Base-by-base conservation (phyloP, 2,888 invertebrate species). In the Diaperis boleti region DNA sequence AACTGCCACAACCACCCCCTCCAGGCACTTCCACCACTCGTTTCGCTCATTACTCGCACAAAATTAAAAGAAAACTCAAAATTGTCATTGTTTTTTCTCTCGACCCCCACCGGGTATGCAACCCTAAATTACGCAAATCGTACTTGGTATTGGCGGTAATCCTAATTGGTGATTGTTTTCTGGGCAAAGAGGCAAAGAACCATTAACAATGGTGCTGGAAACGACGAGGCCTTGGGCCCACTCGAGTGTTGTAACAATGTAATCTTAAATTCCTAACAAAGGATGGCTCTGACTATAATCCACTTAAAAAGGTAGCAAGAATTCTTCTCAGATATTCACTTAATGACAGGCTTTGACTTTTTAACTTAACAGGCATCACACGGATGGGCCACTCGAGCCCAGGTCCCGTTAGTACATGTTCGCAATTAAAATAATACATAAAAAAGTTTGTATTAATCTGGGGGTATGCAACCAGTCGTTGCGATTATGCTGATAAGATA, bases 251-350 rank as follows among this genome's bases (percentile, higher is more conserved):
- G 66, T 62, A 68, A 70, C 70, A 70, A 71, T 72, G 65, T 69
- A 65, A 66, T 68, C 70, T 69, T 69, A 72, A 70, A 74, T 74
- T 72, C 66, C 66, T 64, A 71, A 75, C 73, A 76, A 75, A 74
- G 69, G 74, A 69, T 69, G 69, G 70, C 67, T 72, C 71, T 71
- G 70, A 72, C 70, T 74, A 73, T 80, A 81, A 81, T 80, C 80
- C 80, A 80, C 80, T 81, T 80, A 79, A 78, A 79, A 77, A 78
- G 78, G 78, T 74, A 72, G 71, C 73, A 69, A 70, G 69, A 68
- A 71, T 74, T 72, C 70, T 71, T 74, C 66, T 71, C 69, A 74
- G 72, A 75, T 74, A 73, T 73, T 71, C 75, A 74, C 73, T 76
- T 78, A 74, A 76, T 77, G 76, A 77, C 77, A 77, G 70, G 65